Conservation (phyloP, 2,888 invertebrate species). For the Patella depressa region DNA sequence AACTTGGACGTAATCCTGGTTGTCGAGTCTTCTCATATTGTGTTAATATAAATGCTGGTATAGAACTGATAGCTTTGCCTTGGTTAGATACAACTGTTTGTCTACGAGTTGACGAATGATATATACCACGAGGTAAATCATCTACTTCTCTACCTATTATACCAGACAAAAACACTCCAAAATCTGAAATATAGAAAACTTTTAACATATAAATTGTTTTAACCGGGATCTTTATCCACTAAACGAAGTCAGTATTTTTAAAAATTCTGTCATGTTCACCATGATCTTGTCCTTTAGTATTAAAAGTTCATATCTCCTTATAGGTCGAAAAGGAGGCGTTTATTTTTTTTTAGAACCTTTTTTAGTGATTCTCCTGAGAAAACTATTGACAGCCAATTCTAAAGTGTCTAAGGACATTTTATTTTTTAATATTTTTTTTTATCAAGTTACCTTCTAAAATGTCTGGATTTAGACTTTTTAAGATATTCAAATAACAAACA, state of each 20-base stretch:
- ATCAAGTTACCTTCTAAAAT: constrained; percentile 34
- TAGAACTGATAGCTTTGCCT: constrained; percentile 51
- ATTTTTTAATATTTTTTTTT: too few relatives aligned
- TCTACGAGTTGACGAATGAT: constrained; percentile 49
- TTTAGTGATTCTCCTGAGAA: too few relatives aligned
- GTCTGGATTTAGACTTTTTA: constrained; percentile 34
- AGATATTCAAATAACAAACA: constrained; percentile 51
- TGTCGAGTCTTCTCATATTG: constrained; percentile 61
- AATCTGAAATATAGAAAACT: constrained; percentile 46
- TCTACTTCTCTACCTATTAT: constrained; percentile 55
- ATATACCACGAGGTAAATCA: constrained; percentile 59
- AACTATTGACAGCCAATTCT: too few relatives aligned
- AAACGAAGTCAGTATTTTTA: neutral
- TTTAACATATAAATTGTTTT: neutral
- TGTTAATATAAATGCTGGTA: constrained; percentile 54
- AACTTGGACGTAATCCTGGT: constrained; percentile 57
- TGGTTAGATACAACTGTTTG: constrained; percentile 48
- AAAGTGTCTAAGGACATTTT: too few relatives aligned
- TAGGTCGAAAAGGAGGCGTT: too few relatives aligned
- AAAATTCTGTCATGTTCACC: too few relatives aligned
- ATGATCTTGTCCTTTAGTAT: too few relatives aligned
- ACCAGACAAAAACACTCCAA: constrained; percentile 48
- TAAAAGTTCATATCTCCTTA: too few relatives aligned
- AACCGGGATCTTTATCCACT: neutral
- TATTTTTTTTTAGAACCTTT: too few relatives aligned